Evolutionary conservation across 1,140 invertebrate species (phyloP).

Genomic region (Pissodes strobi): DNA sequence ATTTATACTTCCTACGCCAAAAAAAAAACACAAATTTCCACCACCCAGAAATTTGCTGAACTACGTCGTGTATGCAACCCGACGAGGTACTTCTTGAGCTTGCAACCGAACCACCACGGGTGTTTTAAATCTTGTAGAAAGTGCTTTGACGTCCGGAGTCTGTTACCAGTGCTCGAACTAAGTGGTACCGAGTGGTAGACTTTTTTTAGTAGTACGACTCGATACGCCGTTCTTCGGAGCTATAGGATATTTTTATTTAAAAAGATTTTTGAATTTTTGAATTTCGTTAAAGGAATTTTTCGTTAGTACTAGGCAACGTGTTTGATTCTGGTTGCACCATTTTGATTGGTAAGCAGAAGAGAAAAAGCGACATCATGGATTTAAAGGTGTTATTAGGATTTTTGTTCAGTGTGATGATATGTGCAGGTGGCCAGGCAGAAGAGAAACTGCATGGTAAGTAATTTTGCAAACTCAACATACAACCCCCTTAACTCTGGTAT

Average conservation of each 20-base stretch:
- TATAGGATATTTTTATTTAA: no score
- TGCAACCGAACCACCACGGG: conserved; percentile 20
- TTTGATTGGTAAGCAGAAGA: no score
- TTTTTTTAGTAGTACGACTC: conserved; percentile 27
- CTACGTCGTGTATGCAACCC: not conserved
- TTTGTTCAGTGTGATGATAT: conserved; percentile 7
- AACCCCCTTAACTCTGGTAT: no score
- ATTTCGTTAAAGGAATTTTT: not conserved
- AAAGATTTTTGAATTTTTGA: not conserved
- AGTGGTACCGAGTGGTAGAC: conserved; percentile 30
- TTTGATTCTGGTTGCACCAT: no score
- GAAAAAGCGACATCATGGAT: not conserved
- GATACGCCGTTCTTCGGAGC: conserved; percentile 1
- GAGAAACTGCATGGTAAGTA: not conserved
- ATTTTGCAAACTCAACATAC: no score
- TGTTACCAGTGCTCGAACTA: conserved; percentile 12
- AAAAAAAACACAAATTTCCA: not conserved
- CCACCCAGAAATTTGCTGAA: not conserved
- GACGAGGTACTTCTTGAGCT: conserved; percentile 15
- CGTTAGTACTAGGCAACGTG: no score
- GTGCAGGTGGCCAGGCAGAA: not conserved
- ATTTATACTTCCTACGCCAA: no score
- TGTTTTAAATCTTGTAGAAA: conserved; percentile 31
- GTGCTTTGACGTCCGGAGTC: conserved; percentile 24
- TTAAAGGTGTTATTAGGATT: conserved; percentile 12